Evolutionary conservation across 2,888 invertebrate species (phyloP).

Genomic region (Epirrita christyi): DNA sequence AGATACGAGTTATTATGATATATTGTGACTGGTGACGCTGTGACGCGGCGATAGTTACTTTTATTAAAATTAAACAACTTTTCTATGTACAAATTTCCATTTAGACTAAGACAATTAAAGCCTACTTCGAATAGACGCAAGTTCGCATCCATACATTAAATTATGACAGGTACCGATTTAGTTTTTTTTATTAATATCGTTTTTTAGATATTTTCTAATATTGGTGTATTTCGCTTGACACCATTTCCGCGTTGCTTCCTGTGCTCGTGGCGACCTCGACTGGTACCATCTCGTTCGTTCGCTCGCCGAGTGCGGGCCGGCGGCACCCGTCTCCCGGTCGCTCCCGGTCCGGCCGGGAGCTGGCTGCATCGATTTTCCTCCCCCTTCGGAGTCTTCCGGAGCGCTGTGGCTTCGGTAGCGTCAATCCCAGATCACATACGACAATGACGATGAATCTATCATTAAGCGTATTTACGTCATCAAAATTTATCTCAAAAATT

Average conservation of each 20-base stretch:
- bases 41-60: conserved; percentile 63
- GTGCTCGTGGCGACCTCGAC: conserved; percentile 43
- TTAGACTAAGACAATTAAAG: conserved; percentile 84
- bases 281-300: conserved; percentile 37
- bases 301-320: conserved; percentile 40
- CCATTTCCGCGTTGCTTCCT: conserved; percentile 70
- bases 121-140: conserved; percentile 83
- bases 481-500: conserved; percentile 47
- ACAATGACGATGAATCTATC: conserved; percentile 49
- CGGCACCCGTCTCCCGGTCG: conserved; percentile 36
- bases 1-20: conserved; percentile 50
- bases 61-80: conserved; percentile 66
- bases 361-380: conserved; percentile 68
- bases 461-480: conserved; percentile 59
- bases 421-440: conserved; percentile 50
- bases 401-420: conserved; percentile 40
- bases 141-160: conserved; percentile 82
- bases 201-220: conserved; percentile 63
- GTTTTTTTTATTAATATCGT: conserved; percentile 57
- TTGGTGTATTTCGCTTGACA: conserved; percentile 70
- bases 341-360: conserved; percentile 44
- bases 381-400: conserved; percentile 50
- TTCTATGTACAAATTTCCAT: conserved; percentile 82
- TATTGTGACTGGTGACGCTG: conserved; percentile 53
- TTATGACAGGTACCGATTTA: conserved; percentile 79